These are phyloP conservation scores for Hydrotaea cyrtoneurina DNA, from an alignment of 2,888 invertebrate species.

Conservation along the genomic window DNA sequence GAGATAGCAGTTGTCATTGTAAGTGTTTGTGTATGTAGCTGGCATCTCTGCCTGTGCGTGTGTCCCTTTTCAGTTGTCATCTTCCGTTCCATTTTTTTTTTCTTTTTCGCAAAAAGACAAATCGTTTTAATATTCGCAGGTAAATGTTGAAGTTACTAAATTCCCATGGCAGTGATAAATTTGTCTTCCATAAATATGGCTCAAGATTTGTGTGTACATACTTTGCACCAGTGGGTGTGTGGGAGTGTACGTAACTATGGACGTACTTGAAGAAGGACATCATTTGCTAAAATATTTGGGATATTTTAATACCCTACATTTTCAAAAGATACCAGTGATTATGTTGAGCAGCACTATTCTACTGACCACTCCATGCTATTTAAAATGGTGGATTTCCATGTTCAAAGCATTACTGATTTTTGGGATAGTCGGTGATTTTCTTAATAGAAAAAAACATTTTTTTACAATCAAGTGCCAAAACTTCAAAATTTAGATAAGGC, in stretches of 20 bases:
- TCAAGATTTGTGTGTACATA: constrained; percentile 51
- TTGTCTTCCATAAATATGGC: constrained; percentile 61
- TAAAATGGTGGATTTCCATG: no score
- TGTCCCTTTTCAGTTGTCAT: constrained; percentile 32
- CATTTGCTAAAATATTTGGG: constrained; percentile 43
- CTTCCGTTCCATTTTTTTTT: not conserved
- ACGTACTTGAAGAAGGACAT: not conserved
- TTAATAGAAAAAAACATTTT: no score
- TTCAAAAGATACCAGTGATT: no score
- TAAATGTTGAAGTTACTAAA: constrained; percentile 60
- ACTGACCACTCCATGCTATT: no score
- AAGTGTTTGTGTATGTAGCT: not conserved
- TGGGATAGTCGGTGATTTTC: no score
- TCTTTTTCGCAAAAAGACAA: constrained; percentile 58
- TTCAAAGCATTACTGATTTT: no score
- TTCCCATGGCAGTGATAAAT: constrained; percentile 65
- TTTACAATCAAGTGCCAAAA: no score
- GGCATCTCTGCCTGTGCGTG: not conserved
- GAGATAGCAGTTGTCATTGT: constrained; percentile 10
- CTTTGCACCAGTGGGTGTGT: constrained; percentile 21
- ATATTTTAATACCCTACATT: not conserved
- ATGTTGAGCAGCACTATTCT: no score
- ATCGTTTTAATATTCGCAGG: constrained; percentile 67
- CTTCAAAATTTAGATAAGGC: no score
- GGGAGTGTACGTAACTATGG: not conserved